Evolutionary conservation across 2,888 invertebrate genomes (phyloP).

Genomic region (Cephus sareptanus): DNA sequence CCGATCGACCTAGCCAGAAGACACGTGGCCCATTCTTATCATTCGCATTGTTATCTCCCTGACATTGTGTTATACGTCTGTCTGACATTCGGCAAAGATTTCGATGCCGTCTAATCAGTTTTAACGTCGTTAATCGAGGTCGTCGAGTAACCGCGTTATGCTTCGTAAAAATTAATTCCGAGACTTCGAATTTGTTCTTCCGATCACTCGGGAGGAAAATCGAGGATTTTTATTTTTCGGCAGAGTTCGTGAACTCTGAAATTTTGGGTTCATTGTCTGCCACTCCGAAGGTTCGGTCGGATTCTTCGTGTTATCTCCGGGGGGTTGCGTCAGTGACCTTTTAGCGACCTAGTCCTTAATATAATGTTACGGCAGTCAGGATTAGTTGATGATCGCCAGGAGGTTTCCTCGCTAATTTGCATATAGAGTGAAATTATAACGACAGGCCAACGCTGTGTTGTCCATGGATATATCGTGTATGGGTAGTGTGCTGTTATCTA

Average conservation of each 20-base stretch:
- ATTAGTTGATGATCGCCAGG: conserved; percentile 18
- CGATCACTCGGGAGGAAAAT: background rate
- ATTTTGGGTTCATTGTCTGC: background rate
- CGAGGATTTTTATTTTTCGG: too few relatives aligned
- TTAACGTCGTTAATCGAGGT: background rate
- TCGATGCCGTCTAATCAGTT: background rate
- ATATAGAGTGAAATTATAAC: conserved; percentile 21
- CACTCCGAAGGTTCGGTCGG: background rate
- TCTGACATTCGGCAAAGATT: background rate
- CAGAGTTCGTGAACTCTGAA: too few relatives aligned
- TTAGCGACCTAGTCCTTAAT: conserved; percentile 9
- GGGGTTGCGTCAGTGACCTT: conserved; percentile 2
- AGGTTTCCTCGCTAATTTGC: conserved; percentile 16
- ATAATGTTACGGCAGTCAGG: conserved; percentile 14
- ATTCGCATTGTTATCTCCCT: background rate
- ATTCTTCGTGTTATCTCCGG: background rate
- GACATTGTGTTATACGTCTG: background rate
- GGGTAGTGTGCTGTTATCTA: background rate
- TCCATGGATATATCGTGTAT: background rate
- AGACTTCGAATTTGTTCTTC: background rate
- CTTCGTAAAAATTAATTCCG: background rate
- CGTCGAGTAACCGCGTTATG: background rate
- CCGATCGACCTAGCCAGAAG: background rate
- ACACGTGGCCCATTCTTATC: background rate
- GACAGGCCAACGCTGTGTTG: background rate